These are phyloP conservation scores for Amaurobius ferox DNA, from an alignment of 2,888 invertebrate genomes.

Conservation along the genomic window DNA sequence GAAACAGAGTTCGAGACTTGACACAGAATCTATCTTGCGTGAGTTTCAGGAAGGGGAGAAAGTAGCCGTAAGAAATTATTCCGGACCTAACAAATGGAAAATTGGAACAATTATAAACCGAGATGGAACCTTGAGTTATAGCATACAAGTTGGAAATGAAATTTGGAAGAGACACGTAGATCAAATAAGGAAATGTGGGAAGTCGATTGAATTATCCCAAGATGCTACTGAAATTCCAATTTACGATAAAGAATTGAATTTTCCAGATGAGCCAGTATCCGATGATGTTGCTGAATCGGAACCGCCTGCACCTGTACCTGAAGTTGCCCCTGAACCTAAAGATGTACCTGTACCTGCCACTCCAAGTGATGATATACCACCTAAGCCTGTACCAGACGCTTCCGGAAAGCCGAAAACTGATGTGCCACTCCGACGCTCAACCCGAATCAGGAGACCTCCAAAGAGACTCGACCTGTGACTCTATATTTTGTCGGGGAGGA, in stretches of 20 bases:
- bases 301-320: conserved; percentile 45
- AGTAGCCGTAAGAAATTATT: conserved; percentile 53
- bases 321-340: conserved; percentile 26
- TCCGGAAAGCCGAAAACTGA: conserved; percentile 17
- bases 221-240: conserved; percentile 47
- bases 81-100: conserved; percentile 21
- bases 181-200: conserved; percentile 46
- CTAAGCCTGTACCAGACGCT: conserved; percentile 18
- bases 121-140: conserved; percentile 33
- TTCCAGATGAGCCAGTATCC: conserved; percentile 54
- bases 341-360: conserved; percentile 22
- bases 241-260: conserved; percentile 52
- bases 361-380: conserved; percentile 16
- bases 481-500: conserved; percentile 47
- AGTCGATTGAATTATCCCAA: conserved; percentile 49
- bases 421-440: conserved; percentile 44
- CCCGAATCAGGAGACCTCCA: conserved; percentile 42
- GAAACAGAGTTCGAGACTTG: conserved; percentile 46
- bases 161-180: conserved; percentile 49
- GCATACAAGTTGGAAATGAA: conserved; percentile 54
- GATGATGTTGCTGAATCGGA: conserved; percentile 51
- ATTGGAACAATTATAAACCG: conserved; percentile 8
- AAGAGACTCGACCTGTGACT: conserved; percentile 47
- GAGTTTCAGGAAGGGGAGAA: conserved; percentile 53
- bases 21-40: conserved; percentile 50